These are phyloP conservation scores for Epicauta chinensis DNA, from an alignment of 1,140 invertebrate species.

Conservation along the genomic window DNA sequence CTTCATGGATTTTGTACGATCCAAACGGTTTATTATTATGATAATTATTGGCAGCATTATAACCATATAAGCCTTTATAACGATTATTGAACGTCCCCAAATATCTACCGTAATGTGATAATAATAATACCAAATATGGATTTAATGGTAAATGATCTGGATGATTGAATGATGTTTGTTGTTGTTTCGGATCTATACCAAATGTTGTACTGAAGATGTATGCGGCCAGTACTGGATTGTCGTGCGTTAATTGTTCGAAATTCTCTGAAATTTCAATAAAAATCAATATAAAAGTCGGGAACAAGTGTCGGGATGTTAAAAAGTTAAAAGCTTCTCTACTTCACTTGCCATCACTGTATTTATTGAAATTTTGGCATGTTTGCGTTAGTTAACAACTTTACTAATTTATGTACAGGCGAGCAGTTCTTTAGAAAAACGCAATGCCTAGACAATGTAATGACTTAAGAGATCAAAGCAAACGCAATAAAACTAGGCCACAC, in stretches of 20 bases:
- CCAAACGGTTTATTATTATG: slow-evolving; percentile 58
- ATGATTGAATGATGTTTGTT: slow-evolving; percentile 44
- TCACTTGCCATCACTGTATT: too few species aligned
- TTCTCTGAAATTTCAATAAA: too few species aligned
- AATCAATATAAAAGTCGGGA: too few species aligned
- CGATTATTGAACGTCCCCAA: slow-evolving; percentile 45
- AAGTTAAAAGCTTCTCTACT: too few species aligned
- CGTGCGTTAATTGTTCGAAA: background rate
- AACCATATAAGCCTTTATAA: slow-evolving; percentile 51
- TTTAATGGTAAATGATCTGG: slow-evolving; percentile 49
- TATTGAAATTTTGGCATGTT: too few species aligned
- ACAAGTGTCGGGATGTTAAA: too few species aligned
- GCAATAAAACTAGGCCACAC: too few species aligned
- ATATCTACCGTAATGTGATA: slow-evolving; percentile 57
- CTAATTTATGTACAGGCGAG: too few species aligned
- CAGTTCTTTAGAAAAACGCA: too few species aligned
- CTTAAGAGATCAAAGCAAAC: too few species aligned
- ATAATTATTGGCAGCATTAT: slow-evolving; percentile 54
- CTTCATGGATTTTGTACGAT: slow-evolving; percentile 49
- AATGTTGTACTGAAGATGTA: background rate
- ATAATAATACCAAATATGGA: slow-evolving; percentile 50
- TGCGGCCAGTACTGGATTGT: slow-evolving; percentile 4
- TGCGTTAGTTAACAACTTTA: too few species aligned
- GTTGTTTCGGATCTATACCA: slow-evolving; percentile 18
- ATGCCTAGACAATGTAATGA: too few species aligned